These are phyloP conservation scores for Carabus problematicus DNA, from an alignment of 2,888 invertebrate genomes.

Conservation along the genomic window DNA sequence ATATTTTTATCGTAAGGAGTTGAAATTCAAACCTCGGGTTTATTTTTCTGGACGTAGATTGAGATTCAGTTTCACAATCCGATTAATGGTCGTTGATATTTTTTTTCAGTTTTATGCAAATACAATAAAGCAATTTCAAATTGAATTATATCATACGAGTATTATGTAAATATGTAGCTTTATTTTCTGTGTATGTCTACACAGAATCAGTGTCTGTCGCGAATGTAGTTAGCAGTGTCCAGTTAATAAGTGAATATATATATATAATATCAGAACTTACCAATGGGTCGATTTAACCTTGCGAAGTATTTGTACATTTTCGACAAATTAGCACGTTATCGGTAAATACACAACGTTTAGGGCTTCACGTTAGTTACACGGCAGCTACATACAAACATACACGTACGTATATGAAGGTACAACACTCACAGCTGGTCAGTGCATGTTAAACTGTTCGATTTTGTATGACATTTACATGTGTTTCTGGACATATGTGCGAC, in stretches of 20 bases:
- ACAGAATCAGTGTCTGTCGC: not conserved
- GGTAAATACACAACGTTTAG: not conserved
- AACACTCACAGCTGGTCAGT: constrained; percentile 17
- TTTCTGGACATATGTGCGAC: constrained; percentile 27
- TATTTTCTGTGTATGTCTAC: too few species aligned
- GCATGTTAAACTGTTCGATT: constrained; percentile 28
- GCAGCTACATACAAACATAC: not conserved
- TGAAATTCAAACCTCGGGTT: too few species aligned
- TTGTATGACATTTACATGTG: constrained; percentile 33
- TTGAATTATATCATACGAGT: too few species aligned
- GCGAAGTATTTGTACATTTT: constrained; percentile 37
- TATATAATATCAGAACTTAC: constrained; percentile 20
- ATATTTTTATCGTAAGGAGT: too few species aligned
- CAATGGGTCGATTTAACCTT: constrained; percentile 35
- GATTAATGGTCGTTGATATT: too few species aligned
- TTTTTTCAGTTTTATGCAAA: too few species aligned
- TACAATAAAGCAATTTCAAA: too few species aligned
- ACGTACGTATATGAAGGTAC: constrained; percentile 12
- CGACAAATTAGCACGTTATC: constrained; percentile 7
- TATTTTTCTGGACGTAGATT: too few species aligned
- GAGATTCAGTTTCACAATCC: too few species aligned
- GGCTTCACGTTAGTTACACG: too few species aligned
- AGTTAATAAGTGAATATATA: constrained; percentile 11
- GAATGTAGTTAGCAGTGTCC: not conserved
- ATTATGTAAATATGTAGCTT: too few species aligned